Evolutionary conservation across 2,888 invertebrate species (phyloP).

Genomic region (Laothoe populi): DNA sequence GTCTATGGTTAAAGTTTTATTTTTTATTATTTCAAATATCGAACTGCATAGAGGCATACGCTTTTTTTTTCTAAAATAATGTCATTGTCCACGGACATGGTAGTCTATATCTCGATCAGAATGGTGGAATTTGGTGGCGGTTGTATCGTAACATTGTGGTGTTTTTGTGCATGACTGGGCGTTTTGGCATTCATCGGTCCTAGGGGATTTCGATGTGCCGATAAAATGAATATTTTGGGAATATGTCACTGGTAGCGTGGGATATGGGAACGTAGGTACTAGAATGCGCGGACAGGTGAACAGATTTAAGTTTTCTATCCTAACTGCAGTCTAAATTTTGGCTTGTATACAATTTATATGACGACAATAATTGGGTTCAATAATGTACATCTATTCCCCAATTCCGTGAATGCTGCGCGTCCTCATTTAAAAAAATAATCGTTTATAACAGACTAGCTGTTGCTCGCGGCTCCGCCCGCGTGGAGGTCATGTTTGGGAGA

Average conservation of each 20-base stretch:
- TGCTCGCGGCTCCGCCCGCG: too few relatives aligned
- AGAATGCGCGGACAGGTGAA: not conserved
- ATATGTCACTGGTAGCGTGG: conserved; percentile 22
- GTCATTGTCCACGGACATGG: conserved; percentile 80
- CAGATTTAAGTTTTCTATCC: not conserved
- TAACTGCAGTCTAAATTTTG: not conserved
- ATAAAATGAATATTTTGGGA: conserved; percentile 34
- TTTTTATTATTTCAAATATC: conserved; percentile 64
- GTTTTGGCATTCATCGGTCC: conserved; percentile 46
- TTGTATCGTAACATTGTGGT: conserved; percentile 49
- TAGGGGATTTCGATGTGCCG: conserved; percentile 43
- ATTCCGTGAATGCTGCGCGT: too few relatives aligned
- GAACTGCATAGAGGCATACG: conserved; percentile 62
- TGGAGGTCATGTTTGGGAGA: too few relatives aligned
- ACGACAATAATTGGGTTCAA: too few relatives aligned
- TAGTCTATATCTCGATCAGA: conserved; percentile 68
- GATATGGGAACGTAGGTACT: conserved; percentile 15
- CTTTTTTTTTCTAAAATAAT: conserved; percentile 77
- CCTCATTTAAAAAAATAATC: too few relatives aligned
- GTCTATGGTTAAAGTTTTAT: conserved; percentile 64
- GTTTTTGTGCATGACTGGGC: conserved; percentile 68
- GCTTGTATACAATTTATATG: too few relatives aligned
- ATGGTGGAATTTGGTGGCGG: conserved; percentile 66
- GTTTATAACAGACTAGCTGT: too few relatives aligned
- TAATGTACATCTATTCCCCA: too few relatives aligned